A percentile compares a stretch with the other conserved stretches of the same genome.
Evolutionary conservation across 2,797 vertebrate genomes (phyloP).

Genomic region (Vultur gryphus): DNA sequence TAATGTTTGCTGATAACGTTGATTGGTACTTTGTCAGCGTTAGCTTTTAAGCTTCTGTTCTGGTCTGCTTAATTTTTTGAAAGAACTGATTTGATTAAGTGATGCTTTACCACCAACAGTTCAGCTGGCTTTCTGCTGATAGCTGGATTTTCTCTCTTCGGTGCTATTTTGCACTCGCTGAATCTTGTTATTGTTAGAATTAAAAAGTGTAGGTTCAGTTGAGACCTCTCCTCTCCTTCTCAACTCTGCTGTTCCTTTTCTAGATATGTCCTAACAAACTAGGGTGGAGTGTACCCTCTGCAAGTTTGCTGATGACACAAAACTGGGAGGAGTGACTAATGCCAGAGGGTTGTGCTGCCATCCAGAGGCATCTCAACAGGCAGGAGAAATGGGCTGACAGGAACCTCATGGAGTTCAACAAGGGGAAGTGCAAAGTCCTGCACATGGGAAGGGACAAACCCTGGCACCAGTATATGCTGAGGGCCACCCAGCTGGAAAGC

Average conservation of each 20-base stretch:
- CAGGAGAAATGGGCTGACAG: background rate
- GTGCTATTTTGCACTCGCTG: background rate
- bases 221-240: background rate
- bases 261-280: background rate
- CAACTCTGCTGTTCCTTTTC: background rate
- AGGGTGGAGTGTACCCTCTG: background rate
- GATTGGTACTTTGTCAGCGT: conserved; percentile 37
- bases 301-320: background rate
- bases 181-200: background rate
- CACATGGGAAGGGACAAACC: rapidly evolving
- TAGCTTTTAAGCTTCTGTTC: conserved; percentile 55
- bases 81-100: conserved; percentile 53
- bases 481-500: background rate
- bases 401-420: background rate
- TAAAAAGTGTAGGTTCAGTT: background rate
- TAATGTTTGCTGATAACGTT: conserved; percentile 44
- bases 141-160: background rate
- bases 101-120: conserved; percentile 21
- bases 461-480: no score
- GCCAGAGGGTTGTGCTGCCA: background rate
- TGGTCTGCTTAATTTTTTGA: conserved; percentile 53
- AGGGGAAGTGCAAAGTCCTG: background rate
- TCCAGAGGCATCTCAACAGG: background rate
- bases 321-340: background rate
- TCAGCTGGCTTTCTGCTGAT: conserved; percentile 22